Percentiles rank a stretch among this genome's conserved stretches.
phyloP scores from a whole-genome alignment of 2,797 vertebrate species.

The Sebastes kiyomatsui region DNA sequence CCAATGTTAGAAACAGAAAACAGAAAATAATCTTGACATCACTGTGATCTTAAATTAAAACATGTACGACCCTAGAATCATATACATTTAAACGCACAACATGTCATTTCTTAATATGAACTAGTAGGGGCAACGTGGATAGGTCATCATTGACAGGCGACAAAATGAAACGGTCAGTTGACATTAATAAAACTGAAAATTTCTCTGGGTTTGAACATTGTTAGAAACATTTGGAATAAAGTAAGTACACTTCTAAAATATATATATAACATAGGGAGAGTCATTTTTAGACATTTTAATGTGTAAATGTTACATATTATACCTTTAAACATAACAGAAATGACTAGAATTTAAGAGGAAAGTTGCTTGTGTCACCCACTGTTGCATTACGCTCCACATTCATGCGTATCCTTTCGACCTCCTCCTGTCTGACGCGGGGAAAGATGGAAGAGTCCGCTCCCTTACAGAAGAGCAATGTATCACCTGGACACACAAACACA shows the following conservation, averaged over 20 bases:
- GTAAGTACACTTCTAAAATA: no score
- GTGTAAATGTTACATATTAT: no score
- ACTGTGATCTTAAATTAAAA: not conserved
- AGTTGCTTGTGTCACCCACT: constrained; percentile 78
- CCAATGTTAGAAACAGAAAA: not conserved
- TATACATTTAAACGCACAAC: not conserved
- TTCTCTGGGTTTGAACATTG: no score
- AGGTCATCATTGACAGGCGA: no score
- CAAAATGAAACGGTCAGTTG: no score
- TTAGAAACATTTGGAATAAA: no score
- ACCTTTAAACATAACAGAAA: not conserved
- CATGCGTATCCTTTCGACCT: constrained; percentile 88
- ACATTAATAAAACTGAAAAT: no score
- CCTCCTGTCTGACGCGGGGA: constrained; percentile 88
- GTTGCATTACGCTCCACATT: constrained; percentile 94
- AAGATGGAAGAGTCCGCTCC: constrained; percentile 97
- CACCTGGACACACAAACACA: constrained; percentile 78
- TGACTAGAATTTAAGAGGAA: not conserved
- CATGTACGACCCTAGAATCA: not conserved
- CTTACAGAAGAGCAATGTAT: constrained; percentile 94
- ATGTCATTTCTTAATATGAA: no score
- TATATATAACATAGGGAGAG: no score
- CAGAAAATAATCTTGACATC: not conserved
- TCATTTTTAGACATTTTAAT: no score
- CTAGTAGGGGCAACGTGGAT: no score